phyloP scores from a whole-genome alignment of 2,797 vertebrate genomes.

The Melanotaenia trifasciata region DNA sequence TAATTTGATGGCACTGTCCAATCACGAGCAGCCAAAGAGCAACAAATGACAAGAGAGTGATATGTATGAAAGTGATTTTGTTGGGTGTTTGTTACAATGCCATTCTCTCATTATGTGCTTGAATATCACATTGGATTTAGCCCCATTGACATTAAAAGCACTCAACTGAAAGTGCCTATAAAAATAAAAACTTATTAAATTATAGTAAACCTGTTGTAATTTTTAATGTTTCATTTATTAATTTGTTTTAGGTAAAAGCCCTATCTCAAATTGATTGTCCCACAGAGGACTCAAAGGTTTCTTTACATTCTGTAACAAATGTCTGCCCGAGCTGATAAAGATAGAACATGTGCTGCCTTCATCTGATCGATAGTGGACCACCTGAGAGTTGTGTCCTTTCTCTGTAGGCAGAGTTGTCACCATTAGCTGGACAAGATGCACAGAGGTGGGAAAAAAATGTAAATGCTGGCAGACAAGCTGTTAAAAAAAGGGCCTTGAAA shows the following conservation, averaged over 20 bases:
- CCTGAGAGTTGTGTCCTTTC: slow-evolving; percentile 59
- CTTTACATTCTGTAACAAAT: slow-evolving; percentile 49
- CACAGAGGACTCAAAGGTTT: slow-evolving; percentile 10
- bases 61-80: too few relatives aligned
- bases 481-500: slow-evolving; percentile 31
- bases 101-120: not conserved
- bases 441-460: slow-evolving; percentile 3
- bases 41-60: too few relatives aligned
- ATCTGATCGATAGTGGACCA: slow-evolving; percentile 67
- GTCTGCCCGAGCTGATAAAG: slow-evolving; percentile 53
- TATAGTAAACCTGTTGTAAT: slow-evolving; percentile 2
- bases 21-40: too few relatives aligned
- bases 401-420: slow-evolving; percentile 51
- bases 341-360: slow-evolving; percentile 44
- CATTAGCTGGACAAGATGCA: slow-evolving; percentile 38
- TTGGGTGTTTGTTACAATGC: too few relatives aligned
- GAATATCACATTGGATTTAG: not conserved
- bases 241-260: slow-evolving; percentile 2
- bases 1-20: too few relatives aligned
- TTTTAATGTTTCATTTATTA: not conserved
- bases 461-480: slow-evolving; percentile 26
- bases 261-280: slow-evolving; percentile 2
- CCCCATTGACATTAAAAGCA: not conserved
- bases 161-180: slow-evolving; percentile 18
- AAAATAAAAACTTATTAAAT: slow-evolving; percentile 28